phyloP scores from a whole-genome alignment of 2,113 vertebrate genomes.

The Pomatorhinus ruficollis region DNA sequence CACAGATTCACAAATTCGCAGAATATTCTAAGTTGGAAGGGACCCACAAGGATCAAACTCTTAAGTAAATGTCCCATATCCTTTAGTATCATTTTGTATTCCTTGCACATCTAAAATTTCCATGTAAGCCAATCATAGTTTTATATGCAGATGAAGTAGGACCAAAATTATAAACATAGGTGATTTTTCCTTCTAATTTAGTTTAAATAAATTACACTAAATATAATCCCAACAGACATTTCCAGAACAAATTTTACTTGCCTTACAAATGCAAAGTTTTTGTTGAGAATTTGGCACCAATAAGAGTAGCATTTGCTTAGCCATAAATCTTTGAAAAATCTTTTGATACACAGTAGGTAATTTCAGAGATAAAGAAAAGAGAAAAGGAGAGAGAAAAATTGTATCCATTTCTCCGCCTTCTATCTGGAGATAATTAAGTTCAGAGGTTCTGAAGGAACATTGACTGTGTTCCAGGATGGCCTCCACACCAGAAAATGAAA shows the following conservation, averaged over 20 bases:
- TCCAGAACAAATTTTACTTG: not conserved
- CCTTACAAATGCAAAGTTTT: not conserved
- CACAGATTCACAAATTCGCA: not conserved
- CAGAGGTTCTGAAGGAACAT: constrained; percentile 12
- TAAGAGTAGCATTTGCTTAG: not conserved
- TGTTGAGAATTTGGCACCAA: not conserved
- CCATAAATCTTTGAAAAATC: not conserved
- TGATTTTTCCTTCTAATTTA: not conserved
- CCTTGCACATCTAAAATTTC: not conserved
- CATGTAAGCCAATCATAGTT: not conserved
- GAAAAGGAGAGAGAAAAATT: not conserved
- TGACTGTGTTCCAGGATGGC: constrained; percentile 1
- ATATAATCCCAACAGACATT: not conserved
- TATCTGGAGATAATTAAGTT: constrained; percentile 41
- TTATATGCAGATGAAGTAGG: not conserved
- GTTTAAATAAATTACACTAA: not conserved
- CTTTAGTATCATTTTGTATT: not conserved
- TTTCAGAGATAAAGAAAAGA: not conserved
- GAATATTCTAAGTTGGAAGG: not conserved
- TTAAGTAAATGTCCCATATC: not conserved
- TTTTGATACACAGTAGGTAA: not conserved
- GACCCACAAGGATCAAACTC: not conserved
- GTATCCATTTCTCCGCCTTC: not conserved
- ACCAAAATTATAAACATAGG: not conserved
- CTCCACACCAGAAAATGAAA: constrained; percentile 33